A percentile compares a stretch with the other conserved stretches of the same genome.
These are phyloP conservation scores for Drosophila navojoa DNA, from an alignment of 1,140 invertebrate genomes.

Conservation along the genomic window DNA sequence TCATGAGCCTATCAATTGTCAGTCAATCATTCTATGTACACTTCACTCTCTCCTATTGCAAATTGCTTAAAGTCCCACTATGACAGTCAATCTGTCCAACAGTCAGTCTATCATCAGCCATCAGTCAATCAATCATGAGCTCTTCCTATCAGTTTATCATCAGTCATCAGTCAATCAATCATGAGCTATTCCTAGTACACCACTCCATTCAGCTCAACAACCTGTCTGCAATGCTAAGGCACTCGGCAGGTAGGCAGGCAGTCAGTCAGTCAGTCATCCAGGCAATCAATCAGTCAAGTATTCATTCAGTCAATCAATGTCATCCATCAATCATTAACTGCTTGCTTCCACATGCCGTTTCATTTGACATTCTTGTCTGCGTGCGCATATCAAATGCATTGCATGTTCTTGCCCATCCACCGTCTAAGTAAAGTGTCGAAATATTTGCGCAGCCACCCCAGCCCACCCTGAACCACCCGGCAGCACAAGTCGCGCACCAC, in stretches of 20 bases:
- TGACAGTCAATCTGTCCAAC: no score
- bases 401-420: conserved; percentile 39
- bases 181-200: no score
- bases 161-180: no score
- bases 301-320: conserved; percentile 14
- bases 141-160: no score
- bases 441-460: conserved; percentile 59
- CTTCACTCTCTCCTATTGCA: no score
- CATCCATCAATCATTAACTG: conserved; percentile 18
- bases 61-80: no score
- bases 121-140: no score
- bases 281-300: not conserved
- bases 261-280: not conserved
- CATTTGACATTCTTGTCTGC: conserved; percentile 40
- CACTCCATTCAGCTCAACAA: no score
- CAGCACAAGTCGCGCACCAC: conserved; percentile 1
- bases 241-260: no score
- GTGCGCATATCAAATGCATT: conserved; percentile 19
- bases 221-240: no score
- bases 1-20: not conserved
- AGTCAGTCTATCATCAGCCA: no score
- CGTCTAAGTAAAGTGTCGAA: conserved; percentile 71
- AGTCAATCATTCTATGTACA: not conserved
- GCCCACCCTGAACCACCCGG: not conserved
- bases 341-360: conserved; percentile 67